Evolutionary conservation across 2,797 vertebrate species (phyloP), one percentile per base, ranked within the genome.

Genomic region (Hydrophis major): DNA sequence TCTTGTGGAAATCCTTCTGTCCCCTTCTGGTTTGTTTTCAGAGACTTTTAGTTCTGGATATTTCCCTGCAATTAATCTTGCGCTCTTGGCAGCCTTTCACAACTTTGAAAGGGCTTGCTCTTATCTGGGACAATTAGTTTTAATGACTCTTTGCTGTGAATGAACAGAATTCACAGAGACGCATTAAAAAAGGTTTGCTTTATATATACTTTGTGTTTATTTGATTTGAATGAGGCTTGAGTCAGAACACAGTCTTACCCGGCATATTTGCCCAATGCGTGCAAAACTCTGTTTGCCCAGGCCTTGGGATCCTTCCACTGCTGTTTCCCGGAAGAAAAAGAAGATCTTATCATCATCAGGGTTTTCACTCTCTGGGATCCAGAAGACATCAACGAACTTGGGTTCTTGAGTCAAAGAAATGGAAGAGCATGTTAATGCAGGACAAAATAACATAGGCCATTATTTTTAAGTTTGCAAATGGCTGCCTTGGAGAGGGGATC

Each of bases 301-400:
- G 1, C 98, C 98, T 37, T 99, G 98, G 1, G 96, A 94, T 59
- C 98, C 98, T 94, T 99, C 99, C 83, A 99, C 99, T 0, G 99
- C 99, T 0, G 97, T 98, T 97, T 99, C 99, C 0, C 98, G 98
- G 97, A 99, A 99, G 98, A 99, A 99, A 98, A 99, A 99, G 97
- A 99, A 99, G 92, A 99, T 97, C 97, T 99, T 99, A 96, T 99
- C 99, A 0, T 99, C 99, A 0, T 99, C 99, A 0, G 98, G 98
- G 94, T 99, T 99, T 95, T 99, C 99, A 1, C 98, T 99, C 96
- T 99, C 99, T 0, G 99, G 99, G 95, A 99, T 98, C 98, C 99
- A 99, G 94, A 99, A 99, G 50, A 99, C 99, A 1, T 98, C 98
- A 89, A 98, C 95, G 4, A 99, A 99, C 97, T 98, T 99, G 93